Conservation (phyloP, 2,113 vertebrate genomes). For the Daphoenositta chrysoptera region DNA sequence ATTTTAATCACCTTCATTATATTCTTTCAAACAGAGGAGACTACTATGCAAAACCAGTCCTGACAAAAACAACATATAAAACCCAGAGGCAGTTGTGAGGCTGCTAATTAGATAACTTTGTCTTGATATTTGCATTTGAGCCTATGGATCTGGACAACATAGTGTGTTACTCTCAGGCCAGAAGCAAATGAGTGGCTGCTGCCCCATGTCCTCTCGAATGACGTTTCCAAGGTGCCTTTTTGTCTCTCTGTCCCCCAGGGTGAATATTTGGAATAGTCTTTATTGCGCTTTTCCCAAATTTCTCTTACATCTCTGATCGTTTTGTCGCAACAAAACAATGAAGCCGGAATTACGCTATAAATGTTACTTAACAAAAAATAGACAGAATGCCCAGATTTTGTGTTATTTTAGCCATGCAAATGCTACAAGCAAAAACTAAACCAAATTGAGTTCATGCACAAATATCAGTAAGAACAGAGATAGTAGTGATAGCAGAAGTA, state of each 20-base stretch:
- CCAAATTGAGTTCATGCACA: background rate
- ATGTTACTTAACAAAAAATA: background rate
- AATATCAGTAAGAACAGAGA: background rate
- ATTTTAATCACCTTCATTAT: slow-evolving; percentile 42
- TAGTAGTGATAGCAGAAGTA: slow-evolving; percentile 10
- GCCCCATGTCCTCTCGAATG: background rate
- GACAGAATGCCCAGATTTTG: background rate
- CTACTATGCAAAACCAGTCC: background rate
- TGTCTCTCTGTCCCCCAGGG: background rate
- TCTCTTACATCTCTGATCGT: background rate
- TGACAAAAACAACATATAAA: background rate
- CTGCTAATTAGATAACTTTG: slow-evolving; percentile 51
- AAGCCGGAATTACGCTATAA: background rate
- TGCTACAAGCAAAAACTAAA: background rate
- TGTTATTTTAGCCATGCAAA: background rate
- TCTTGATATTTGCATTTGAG: slow-evolving; percentile 45
- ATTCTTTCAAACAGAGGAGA: slow-evolving; percentile 12
- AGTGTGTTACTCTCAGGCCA: background rate
- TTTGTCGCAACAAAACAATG: background rate
- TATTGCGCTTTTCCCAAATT: background rate
- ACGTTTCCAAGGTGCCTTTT: background rate
- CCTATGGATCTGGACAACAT: slow-evolving; percentile 33
- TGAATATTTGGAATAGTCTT: background rate
- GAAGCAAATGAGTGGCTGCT: background rate
- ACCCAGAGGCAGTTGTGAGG: slow-evolving; percentile 1